Percentiles rank a stretch among this genome's conserved stretches.
These are phyloP conservation scores for Diplolepis rosae DNA, from an alignment of 2,888 invertebrate species.

Conservation along the genomic window DNA sequence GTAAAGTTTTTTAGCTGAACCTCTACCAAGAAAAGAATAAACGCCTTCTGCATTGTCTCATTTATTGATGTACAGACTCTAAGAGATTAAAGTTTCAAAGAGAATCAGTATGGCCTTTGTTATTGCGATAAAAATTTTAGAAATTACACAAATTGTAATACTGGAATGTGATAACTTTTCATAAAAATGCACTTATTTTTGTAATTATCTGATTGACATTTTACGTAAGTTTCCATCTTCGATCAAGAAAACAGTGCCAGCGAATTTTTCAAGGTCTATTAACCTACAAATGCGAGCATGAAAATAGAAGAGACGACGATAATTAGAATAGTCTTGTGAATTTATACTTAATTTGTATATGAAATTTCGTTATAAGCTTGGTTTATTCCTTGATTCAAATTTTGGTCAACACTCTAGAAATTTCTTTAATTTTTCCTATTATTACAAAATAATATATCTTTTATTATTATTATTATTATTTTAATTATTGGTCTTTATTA, in stretches of 20 bases:
- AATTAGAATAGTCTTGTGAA: neutral
- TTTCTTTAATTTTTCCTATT: too few species aligned
- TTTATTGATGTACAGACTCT: neutral
- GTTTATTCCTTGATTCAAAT: neutral
- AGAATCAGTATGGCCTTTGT: too few species aligned
- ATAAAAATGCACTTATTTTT: neutral
- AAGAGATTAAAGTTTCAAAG: neutral
- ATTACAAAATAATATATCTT: too few species aligned
- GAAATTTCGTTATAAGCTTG: neutral
- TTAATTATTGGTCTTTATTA: too few species aligned
- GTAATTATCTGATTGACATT: neutral
- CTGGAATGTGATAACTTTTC: neutral
- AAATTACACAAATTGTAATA: neutral
- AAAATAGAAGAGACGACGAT: constrained; percentile 1
- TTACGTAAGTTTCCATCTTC: neutral
- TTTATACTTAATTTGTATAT: neutral
- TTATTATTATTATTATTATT: too few species aligned
- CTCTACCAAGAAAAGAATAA: neutral
- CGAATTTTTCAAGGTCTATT: constrained; percentile 11
- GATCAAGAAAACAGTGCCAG: constrained; percentile 6
- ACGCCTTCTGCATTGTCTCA: neutral
- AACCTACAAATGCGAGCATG: neutral
- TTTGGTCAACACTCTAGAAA: neutral
- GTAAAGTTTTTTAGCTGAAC: neutral
- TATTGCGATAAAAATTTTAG: too few species aligned